These are phyloP conservation scores for Agrotis puta DNA, from an alignment of 2,888 invertebrate species.

Conservation along the genomic window DNA sequence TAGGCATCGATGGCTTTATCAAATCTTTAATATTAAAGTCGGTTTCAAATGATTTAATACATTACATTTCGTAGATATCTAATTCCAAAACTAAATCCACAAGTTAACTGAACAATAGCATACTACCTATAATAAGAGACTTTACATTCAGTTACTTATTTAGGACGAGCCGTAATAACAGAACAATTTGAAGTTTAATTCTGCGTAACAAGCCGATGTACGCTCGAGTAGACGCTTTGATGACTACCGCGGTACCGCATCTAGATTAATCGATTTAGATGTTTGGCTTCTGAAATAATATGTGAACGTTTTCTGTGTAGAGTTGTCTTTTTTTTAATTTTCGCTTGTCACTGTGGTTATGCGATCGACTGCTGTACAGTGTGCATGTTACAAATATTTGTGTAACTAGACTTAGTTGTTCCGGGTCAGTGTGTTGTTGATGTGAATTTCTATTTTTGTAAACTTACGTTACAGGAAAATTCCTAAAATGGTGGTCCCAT, in stretches of 20 bases:
- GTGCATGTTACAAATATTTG: too few species aligned
- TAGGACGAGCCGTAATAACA: slow-evolving; percentile 30
- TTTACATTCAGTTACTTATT: slow-evolving; percentile 6
- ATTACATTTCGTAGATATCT: neutral
- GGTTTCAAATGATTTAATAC: neutral
- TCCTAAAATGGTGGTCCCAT: too few species aligned
- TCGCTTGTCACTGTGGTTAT: too few species aligned
- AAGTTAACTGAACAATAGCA: neutral
- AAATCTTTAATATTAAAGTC: neutral
- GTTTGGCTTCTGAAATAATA: slow-evolving; percentile 4
- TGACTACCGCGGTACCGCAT: slow-evolving; percentile 21
- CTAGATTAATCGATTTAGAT: slow-evolving; percentile 29
- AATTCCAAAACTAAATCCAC: neutral
- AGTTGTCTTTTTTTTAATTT: too few species aligned
- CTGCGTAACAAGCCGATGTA: slow-evolving; percentile 20
- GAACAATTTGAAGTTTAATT: slow-evolving; percentile 44
- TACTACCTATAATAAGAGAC: neutral
- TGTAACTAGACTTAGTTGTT: too few species aligned
- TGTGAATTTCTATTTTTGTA: too few species aligned
- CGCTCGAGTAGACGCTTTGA: slow-evolving; percentile 37
- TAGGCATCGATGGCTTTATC: too few species aligned
- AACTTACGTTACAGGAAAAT: too few species aligned
- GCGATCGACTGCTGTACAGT: too few species aligned
- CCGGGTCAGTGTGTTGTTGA: too few species aligned
- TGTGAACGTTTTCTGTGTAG: neutral